These are phyloP conservation scores for Bombus breviceps DNA, from an alignment of 1,140 invertebrate genomes.

Conservation along the genomic window DNA sequence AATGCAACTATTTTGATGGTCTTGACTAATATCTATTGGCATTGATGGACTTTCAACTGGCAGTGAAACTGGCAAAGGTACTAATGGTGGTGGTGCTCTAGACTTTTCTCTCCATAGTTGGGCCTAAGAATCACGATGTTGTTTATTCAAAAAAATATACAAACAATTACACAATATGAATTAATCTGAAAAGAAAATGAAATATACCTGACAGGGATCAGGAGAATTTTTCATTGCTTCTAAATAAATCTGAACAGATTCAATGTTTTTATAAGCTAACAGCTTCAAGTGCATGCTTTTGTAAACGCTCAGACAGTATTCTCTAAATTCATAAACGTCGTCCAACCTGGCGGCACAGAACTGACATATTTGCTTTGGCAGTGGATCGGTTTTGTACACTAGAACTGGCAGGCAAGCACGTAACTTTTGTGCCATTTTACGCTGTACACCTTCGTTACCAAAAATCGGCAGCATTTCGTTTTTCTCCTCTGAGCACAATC, in stretches of 20 bases:
- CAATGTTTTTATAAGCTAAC: conserved; percentile 54
- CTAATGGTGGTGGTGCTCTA: conserved; percentile 76
- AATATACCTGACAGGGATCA: conserved; percentile 75
- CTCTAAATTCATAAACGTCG: conserved; percentile 75
- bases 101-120: conserved; percentile 74
- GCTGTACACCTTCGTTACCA: conserved; percentile 72
- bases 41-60: conserved; percentile 52
- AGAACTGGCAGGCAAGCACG: conserved; percentile 74
- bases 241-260: conserved; percentile 72
- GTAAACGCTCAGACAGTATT: conserved; percentile 74
- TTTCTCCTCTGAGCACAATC: conserved; percentile 74
- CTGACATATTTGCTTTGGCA: conserved; percentile 78
- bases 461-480: conserved; percentile 76
- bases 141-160: not conserved
- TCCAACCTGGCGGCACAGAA: conserved; percentile 76
- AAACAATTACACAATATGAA: not conserved
- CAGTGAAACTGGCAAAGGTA: conserved; percentile 70
- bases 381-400: conserved; percentile 76
- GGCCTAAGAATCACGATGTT: conserved; percentile 54
- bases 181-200: not conserved
- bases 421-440: conserved; percentile 73
- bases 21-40: conserved; percentile 26
- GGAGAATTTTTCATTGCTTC: conserved; percentile 75
- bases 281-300: conserved; percentile 73
- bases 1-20: conserved; percentile 43